Base-by-base conservation (phyloP, 2,113 vertebrate species). In the Noturus placidus region DNA sequence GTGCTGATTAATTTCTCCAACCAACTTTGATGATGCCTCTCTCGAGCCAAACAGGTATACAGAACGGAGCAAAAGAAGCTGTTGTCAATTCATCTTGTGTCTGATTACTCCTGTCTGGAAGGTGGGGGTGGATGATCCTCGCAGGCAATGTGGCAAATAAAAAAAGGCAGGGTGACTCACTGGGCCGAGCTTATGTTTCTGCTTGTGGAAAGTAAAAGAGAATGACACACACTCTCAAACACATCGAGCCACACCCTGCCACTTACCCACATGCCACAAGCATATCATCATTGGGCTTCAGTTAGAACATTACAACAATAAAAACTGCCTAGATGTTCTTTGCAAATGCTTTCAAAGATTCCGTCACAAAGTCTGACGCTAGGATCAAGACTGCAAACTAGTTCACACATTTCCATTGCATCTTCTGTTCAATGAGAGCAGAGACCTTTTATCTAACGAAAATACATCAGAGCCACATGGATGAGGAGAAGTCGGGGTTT, bases 131-230 rank as follows among this genome's bases (percentile, higher is more conserved):
- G 33, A 11, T 3, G 76, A 80, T 33, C 63, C 81, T 83, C 22
- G 30, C 79, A 82, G 87, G 87, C 80, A 69, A 86, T 80, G 87
- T 76, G 85, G 81, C 78, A 82, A 85, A 61, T 86, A 79, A 86
- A 90, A 80, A 87, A 69, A 69, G 69, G 77, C 67, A 86, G 61
- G 30, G 74, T 88, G 89, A 90, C 67, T 88, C 89, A 90, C 83
- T 76, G 81, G 81, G 74, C 84, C 50, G 84, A 90, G 84, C 85
- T 90, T 88, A 90, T 88, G 87, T 88, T 90, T 86, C 89, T 87
- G 81, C 72, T 82, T 87, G 85, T 85, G 89, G 89, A 90, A 87
- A 90, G 85, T 54, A 78, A 87, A 90, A 70, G 84, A 87, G 56
- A 42, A 42, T 50, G 35, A 82, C 70, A 30, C 50, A 82, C 78